Conservation (phyloP, 2,113 vertebrate genomes). For the Melospiza georgiana region DNA sequence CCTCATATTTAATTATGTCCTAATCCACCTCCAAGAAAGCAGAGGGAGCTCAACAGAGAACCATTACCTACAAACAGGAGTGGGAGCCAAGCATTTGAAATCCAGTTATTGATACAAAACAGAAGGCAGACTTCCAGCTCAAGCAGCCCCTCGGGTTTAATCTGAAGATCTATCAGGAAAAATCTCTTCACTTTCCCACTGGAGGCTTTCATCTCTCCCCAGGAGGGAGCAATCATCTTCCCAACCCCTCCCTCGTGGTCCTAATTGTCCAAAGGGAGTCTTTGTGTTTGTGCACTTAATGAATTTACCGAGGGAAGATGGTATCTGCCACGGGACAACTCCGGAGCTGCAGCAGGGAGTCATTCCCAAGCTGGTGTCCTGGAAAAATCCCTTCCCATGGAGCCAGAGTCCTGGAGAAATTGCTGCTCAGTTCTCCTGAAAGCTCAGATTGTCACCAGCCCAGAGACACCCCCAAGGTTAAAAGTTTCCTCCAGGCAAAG, state of each 20-base stretch:
- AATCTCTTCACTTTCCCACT: not conserved
- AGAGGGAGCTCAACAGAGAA: not conserved
- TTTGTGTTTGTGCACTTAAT: constrained; percentile 51
- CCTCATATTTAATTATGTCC: constrained; percentile 62
- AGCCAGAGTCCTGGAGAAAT: not conserved
- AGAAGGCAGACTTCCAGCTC: constrained; percentile 9
- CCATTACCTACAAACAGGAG: constrained; percentile 21
- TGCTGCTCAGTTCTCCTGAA: not conserved
- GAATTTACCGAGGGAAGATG: constrained; percentile 44
- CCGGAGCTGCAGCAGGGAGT: not conserved
- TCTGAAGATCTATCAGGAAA: constrained; percentile 47
- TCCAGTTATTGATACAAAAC: not conserved
- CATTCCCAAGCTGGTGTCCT: not conserved
- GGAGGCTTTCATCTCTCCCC: constrained; percentile 60
- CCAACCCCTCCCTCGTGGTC: constrained; percentile 12
- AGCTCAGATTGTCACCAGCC: not conserved
- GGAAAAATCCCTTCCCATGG: not conserved
- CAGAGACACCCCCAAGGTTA: not conserved
- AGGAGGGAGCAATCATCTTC: constrained; percentile 36
- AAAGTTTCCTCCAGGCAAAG: not conserved
- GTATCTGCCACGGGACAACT: not conserved
- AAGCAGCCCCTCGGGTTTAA: not conserved
- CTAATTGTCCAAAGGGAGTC: constrained; percentile 55
- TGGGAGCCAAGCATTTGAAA: constrained; percentile 1
- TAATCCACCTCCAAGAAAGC: constrained; percentile 15